These are phyloP conservation scores for Kuschelorhynchus macadamiae DNA, from an alignment of 2,888 invertebrate genomes.

Conservation along the genomic window DNA sequence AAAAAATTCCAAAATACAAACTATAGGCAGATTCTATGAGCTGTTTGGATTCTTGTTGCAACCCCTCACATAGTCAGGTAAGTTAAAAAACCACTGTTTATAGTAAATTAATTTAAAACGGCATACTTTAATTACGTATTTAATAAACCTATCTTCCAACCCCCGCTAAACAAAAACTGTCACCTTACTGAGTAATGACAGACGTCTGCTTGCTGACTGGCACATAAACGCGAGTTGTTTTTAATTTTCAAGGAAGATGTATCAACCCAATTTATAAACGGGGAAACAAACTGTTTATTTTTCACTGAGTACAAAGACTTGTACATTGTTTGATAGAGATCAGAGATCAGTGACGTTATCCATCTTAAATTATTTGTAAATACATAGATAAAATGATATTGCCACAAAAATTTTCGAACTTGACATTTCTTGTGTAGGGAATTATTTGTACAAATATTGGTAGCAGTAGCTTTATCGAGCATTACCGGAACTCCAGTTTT, in stretches of 20 bases:
- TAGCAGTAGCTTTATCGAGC: no score
- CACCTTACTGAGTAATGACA: background rate
- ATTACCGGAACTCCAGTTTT: no score
- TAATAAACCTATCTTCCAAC: no score
- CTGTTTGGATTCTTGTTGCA: background rate
- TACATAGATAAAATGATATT: background rate
- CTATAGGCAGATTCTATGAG: background rate
- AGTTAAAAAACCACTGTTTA: constrained; percentile 4
- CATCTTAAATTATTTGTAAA: constrained; percentile 12
- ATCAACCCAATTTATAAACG: no score
- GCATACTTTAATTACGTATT: constrained; percentile 32
- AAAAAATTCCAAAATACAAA: background rate
- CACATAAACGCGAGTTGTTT: no score
- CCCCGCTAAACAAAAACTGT: constrained; percentile 28
- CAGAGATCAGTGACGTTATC: constrained; percentile 18
- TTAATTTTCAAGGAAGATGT: no score
- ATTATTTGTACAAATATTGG: no score
- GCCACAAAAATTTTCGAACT: constrained; percentile 7
- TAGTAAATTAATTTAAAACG: constrained; percentile 14
- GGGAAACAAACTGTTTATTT: no score
- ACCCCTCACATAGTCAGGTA: constrained; percentile 9
- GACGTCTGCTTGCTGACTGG: no score
- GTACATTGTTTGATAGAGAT: background rate
- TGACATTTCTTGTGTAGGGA: background rate
- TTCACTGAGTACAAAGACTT: no score